These are phyloP conservation scores for Cactoblastis cactorum DNA, from an alignment of 2,888 invertebrate genomes.

Conservation along the genomic window DNA sequence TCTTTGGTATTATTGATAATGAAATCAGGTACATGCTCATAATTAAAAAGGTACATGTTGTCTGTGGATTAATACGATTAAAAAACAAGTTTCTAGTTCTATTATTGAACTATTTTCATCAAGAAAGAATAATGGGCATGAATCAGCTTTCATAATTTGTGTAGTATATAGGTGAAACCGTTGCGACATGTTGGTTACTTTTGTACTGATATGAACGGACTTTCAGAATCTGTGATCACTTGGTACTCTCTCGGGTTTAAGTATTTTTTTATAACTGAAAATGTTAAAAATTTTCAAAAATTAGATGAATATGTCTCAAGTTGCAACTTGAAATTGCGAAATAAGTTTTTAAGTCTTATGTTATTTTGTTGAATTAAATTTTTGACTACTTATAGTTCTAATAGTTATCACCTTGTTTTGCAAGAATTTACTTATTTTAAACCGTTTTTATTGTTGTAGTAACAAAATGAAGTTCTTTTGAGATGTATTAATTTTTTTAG, in stretches of 20 bases:
- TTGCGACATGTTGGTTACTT: conserved; percentile 62
- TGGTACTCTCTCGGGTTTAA: conserved; percentile 77
- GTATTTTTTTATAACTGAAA: conserved; percentile 65
- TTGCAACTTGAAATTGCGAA: conserved; percentile 49
- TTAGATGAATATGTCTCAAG: conserved; percentile 35
- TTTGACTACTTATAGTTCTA: conserved; percentile 25
- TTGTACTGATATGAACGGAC: conserved; percentile 67
- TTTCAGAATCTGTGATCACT: conserved; percentile 77
- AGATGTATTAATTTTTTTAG: background rate
- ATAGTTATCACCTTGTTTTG: conserved; percentile 38
- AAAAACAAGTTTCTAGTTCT: too few species aligned
- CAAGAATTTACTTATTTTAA: conserved; percentile 33
- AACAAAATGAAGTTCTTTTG: conserved; percentile 17
- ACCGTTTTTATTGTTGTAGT: conserved; percentile 28
- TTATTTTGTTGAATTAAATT: conserved; percentile 42
- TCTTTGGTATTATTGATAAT: conserved; percentile 50
- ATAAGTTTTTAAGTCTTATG: conserved; percentile 41
- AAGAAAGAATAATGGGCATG: conserved; percentile 48
- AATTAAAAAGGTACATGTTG: conserved; percentile 18
- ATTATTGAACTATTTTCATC: conserved; percentile 13
- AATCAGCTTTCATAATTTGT: conserved; percentile 53
- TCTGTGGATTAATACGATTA: too few species aligned
- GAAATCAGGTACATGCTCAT: conserved; percentile 67
- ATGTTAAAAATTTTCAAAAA: conserved; percentile 45
- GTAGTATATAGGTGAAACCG: conserved; percentile 65